Percentiles rank a stretch among this genome's conserved stretches.
Evolutionary conservation across 2,888 invertebrate species (phyloP).

Genomic region (Theodoxus fluviatilis): DNA sequence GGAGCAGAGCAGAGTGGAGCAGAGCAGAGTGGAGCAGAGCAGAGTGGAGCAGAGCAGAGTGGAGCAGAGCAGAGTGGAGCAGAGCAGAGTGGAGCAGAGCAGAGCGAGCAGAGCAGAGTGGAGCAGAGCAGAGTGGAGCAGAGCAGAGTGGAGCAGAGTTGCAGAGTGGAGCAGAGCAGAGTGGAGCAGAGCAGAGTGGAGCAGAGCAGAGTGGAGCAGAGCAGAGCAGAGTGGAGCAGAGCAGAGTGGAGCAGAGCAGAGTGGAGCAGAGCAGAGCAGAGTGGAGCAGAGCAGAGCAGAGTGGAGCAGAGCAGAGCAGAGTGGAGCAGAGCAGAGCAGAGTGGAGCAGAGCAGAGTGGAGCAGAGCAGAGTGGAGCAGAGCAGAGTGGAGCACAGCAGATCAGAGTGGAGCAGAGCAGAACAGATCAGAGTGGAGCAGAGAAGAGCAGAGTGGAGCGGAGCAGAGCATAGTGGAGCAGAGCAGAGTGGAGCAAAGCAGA

Average conservation of each 20-base stretch:
- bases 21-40: not conserved
- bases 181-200: not conserved
- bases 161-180: not conserved
- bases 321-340: too few relatives aligned
- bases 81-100: constrained; percentile 21
- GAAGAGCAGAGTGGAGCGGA: too few relatives aligned
- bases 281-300: too few relatives aligned
- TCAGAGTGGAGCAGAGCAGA: too few relatives aligned
- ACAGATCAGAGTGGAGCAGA: too few relatives aligned
- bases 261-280: not conserved
- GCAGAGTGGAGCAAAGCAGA: not conserved
- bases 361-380: too few relatives aligned
- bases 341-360: too few relatives aligned
- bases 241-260: not conserved
- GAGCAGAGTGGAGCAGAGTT: constrained; percentile 14
- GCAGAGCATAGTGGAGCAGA: too few relatives aligned
- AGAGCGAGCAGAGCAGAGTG: constrained; percentile 3
- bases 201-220: constrained; percentile 1
- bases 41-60: constrained; percentile 22
- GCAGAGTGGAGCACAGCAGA: too few relatives aligned
- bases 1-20: not conserved
- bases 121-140: constrained; percentile 11
- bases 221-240: not conserved
- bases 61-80: constrained; percentile 8
- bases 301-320: too few relatives aligned